Conservation (phyloP, 2,113 vertebrate genomes). For the Uropsilus gracilis region DNA sequence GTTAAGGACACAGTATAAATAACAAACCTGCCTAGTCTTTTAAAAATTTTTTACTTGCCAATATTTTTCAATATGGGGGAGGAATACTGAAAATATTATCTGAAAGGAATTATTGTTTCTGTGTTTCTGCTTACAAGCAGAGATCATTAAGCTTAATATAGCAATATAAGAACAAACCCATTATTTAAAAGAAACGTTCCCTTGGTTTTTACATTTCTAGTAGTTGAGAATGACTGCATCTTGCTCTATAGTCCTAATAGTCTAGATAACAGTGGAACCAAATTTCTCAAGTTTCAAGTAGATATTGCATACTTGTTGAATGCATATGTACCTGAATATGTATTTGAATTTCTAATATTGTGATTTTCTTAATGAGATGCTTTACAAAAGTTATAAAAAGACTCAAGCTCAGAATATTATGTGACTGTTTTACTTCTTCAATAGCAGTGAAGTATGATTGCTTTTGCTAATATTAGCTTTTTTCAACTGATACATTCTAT, state of each 20-base stretch:
- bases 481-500: background rate
- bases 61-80: constrained; percentile 56
- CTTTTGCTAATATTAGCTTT: constrained; percentile 39
- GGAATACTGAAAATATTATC: background rate
- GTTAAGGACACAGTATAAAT: too few species aligned
- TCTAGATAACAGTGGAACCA: background rate
- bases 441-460: background rate
- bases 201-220: constrained; percentile 43
- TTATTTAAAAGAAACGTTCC: background rate
- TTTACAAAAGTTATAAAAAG: background rate
- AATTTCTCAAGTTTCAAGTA: constrained; percentile 1
- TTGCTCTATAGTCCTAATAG: constrained; percentile 9
- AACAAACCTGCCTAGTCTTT: constrained; percentile 59
- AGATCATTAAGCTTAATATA: background rate
- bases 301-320: background rate
- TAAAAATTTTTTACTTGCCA: constrained; percentile 73
- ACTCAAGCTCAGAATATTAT: background rate
- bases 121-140: background rate
- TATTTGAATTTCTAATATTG: background rate
- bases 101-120: constrained; percentile 5
- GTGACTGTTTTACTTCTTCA: background rate
- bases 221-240: background rate
- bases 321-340: background rate
- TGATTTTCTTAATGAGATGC: background rate
- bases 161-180: background rate